Base-by-base conservation (phyloP, 2,888 invertebrate species). In the Eristalinus aeneus region DNA sequence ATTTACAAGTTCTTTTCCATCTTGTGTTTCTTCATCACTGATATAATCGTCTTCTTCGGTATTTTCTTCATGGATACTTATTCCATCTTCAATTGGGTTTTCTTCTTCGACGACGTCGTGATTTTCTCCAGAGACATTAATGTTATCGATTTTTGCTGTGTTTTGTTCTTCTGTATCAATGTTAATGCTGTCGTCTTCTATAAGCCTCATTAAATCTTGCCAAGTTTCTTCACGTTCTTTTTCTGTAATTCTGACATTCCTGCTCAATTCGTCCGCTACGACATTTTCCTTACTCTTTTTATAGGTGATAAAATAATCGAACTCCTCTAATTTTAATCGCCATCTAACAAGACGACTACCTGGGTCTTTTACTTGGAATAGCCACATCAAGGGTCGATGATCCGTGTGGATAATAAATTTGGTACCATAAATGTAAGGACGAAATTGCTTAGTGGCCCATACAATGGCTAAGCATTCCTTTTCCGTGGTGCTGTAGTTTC, bases 361-460 rank as follows among this genome's bases (percentile, higher is more conserved):
- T 22, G 56, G 64, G 60, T 32, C 22, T 54, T 54, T 61, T 12
- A 32, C 61, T 5, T 9, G 23, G 27, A 36, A 53, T 31, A 76
- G 16, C 46, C 31, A 76, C 6, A 5, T 60, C 32, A 69, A 27
- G 22, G 60, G 53, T 20, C 22, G 12, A 16, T 54, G 54, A 65
- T 93, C 92, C 0, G 22, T 22, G 4, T 22, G 54, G 0, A 54
- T 54, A 54, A 54, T 16, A 5, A 54, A 63, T 34, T 63, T 36
- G n/a, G 34, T 63, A 9, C 63, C 34, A 34, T 36, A 63, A 63
- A 63, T 61, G 32, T 61, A 61, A 16, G 61, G 61, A 8, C 63
- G 36, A 20, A 16, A 34, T 34, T 34, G 34, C 10, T 34, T 34
- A 10, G 34, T 34, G 8, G 34, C 34, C 34, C 34, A 34, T 34